These are phyloP conservation scores for Carterocephalus palaemon DNA, from an alignment of 2,888 invertebrate species.

Conservation along the genomic window DNA sequence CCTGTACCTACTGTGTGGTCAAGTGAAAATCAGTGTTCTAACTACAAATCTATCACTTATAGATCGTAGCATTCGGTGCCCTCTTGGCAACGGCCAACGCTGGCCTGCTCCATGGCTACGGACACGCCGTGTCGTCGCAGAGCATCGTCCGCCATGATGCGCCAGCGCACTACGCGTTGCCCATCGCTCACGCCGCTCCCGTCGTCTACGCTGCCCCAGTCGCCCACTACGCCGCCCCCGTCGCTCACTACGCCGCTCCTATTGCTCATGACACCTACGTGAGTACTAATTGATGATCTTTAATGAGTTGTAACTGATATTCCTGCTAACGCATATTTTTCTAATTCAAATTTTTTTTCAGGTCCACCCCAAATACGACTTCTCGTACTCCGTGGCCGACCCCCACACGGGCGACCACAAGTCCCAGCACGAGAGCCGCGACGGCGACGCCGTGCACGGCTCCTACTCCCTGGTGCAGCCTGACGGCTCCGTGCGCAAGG, in stretches of 20 bases:
- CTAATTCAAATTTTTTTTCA: too few species aligned
- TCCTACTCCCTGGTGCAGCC: slow-evolving; percentile 82
- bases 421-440: slow-evolving; percentile 79
- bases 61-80: slow-evolving; percentile 44
- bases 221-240: slow-evolving; percentile 40
- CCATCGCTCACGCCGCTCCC: slow-evolving; percentile 38
- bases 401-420: slow-evolving; percentile 82
- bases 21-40: too few species aligned
- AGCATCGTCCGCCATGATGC: slow-evolving; percentile 49
- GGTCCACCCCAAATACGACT: slow-evolving; percentile 81
- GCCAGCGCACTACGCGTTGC: slow-evolving; percentile 40
- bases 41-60: slow-evolving; percentile 29
- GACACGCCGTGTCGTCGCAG: slow-evolving; percentile 50
- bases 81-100: slow-evolving; percentile 54
- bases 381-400: slow-evolving; percentile 80
- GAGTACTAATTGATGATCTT: background rate
- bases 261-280: slow-evolving; percentile 17
- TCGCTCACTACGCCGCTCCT: slow-evolving; percentile 37
- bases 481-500: slow-evolving; percentile 81
- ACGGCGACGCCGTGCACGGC: slow-evolving; percentile 82
- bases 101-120: slow-evolving; percentile 47
- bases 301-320: too few species aligned
- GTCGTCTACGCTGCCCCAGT: slow-evolving; percentile 36
- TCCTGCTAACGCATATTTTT: too few species aligned
- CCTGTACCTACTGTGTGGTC: too few species aligned